Evolutionary conservation across 2,797 vertebrate genomes (phyloP), one percentile per base, ranked within the genome.

Genomic region (Carcharodon carcharias): DNA sequence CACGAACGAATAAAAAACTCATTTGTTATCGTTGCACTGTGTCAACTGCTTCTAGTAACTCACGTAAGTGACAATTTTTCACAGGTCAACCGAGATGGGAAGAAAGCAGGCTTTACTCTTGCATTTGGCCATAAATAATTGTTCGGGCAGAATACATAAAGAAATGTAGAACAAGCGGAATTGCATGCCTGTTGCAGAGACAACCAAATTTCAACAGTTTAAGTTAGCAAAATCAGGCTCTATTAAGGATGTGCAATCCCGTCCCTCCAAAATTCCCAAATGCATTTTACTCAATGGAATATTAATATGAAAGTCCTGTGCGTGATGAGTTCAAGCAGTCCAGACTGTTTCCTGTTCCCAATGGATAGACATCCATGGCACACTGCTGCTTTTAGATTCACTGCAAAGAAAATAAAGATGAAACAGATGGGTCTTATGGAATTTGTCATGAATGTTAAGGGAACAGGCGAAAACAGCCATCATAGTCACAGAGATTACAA

Each of bases 311-410:
- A 5, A 40, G 21, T 85, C 56, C 56, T 63, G 58, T 18, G 54
- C 94, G 71, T 50, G 93, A 71, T 95, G 65, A 54, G 65, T 71
- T 69, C 93, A 95, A 21, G 93, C 93, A 95, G 93, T 67, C 45
- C n/a, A 71, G 65, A 50, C n/a, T 95, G 58, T 61, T 91, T 91
- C 50, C 85, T 31, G 65, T 69, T 50, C 71, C 69, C 69, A 73
- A 35, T 95, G 58, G 69, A 95, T 95, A 73, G 69, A 93, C 31
- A 73, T 95, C 35, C 65, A 95, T 95, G 26, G 45, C 94, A 95
- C 94, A 71, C 45, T 93, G 91, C n/a, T 73, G 40, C 67, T 95
- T 69, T 95, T 58, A 56, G 54, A 73, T 95, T 95, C 45, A 95
- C 26, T 58, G 71, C 45, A 35, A 95, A 71, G 69, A 56, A 95